Evolutionary conservation across 2,797 vertebrate genomes (phyloP).

Genomic region (Cyclura pinguis): DNA sequence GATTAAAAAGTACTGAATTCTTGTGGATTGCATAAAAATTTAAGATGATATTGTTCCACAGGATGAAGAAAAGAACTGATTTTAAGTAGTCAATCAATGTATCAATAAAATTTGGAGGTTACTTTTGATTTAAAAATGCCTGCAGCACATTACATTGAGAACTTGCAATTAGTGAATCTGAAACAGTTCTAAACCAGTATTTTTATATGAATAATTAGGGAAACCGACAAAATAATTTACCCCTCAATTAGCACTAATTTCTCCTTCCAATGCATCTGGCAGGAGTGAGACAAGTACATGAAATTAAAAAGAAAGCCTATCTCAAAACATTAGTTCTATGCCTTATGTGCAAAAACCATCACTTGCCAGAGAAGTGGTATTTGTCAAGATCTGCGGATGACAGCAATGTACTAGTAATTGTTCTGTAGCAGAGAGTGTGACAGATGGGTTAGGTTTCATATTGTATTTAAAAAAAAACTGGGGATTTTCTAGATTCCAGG

Average conservation of each 20-base stretch:
- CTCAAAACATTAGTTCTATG: not conserved
- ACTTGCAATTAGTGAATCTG: not conserved
- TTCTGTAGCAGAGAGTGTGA: constrained; percentile 6
- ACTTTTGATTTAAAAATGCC: no score
- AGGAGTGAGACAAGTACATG: not conserved
- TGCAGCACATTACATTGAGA: no score
- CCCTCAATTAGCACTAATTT: constrained; percentile 15
- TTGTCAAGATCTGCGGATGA: constrained; percentile 17
- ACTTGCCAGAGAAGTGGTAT: not conserved
- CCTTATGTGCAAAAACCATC: constrained; percentile 3
- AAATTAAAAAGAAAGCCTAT: constrained; percentile 14
- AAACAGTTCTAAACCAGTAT: not conserved
- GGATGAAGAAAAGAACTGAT: no score
- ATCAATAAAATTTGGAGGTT: no score
- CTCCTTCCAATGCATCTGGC: not conserved
- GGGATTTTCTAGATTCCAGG: not conserved
- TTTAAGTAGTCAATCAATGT: no score
- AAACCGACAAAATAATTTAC: constrained; percentile 14
- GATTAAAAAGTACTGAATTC: no score
- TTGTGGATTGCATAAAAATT: no score
- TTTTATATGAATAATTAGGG: constrained; percentile 1
- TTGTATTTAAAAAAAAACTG: not conserved
- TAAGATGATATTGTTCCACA: no score
- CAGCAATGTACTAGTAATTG: constrained; percentile 12
- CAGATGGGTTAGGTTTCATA: constrained; percentile 8